A percentile compares a stretch with the other conserved stretches of the same genome.
These are phyloP conservation scores for Ascaphus truei DNA, from an alignment of 2,113 vertebrate genomes.

Conservation along the genomic window DNA sequence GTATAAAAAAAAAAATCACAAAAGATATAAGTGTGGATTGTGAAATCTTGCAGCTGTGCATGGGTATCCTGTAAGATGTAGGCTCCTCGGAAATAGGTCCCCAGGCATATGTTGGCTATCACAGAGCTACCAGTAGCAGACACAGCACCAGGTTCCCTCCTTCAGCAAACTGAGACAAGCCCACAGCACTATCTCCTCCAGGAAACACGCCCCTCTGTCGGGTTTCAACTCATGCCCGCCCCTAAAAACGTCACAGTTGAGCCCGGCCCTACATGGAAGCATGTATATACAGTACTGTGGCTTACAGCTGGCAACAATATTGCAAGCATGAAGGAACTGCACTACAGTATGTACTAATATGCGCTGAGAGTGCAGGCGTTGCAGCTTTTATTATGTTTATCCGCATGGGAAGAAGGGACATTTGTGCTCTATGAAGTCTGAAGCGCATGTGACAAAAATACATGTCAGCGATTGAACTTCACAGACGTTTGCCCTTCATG, in stretches of 20 bases:
- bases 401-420: no score
- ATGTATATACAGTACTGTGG: no score
- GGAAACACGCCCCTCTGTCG: not conserved
- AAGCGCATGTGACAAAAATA: no score
- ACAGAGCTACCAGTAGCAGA: not conserved
- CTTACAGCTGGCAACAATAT: no score
- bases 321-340: no score
- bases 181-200: not conserved
- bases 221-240: not conserved
- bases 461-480: no score
- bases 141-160: slow-evolving; percentile 2
- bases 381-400: no score
- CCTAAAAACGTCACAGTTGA: not conserved
- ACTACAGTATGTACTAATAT: no score
- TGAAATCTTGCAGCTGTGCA: not conserved
- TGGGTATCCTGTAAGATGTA: not conserved
- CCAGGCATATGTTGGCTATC: slow-evolving; percentile 4
- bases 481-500: no score
- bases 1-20: not conserved
- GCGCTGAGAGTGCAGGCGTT: no score
- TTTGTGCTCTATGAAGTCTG: no score
- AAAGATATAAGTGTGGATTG: not conserved
- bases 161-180: not conserved
- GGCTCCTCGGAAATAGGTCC: not conserved
- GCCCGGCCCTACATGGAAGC: no score